These are phyloP conservation scores for Acanthoscelides obtectus DNA, from an alignment of 2,888 invertebrate genomes.

Conservation along the genomic window DNA sequence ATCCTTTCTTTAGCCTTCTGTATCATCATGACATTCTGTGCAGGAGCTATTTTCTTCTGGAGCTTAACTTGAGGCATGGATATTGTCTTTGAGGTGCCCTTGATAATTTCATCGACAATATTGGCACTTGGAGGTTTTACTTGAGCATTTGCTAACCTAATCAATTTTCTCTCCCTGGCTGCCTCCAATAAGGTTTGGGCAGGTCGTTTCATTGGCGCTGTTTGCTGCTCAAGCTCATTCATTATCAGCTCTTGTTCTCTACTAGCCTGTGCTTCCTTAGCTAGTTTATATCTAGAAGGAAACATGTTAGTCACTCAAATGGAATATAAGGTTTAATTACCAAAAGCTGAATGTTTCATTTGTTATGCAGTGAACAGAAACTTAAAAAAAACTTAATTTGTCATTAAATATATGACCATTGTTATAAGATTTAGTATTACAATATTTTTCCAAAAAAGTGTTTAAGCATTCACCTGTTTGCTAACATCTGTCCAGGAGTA, in stretches of 20 bases:
- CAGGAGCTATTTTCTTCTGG: slow-evolving; percentile 61
- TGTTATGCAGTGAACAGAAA: too few species aligned
- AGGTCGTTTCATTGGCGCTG: slow-evolving; percentile 24
- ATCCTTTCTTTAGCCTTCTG: slow-evolving; percentile 59
- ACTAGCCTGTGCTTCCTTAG: slow-evolving; percentile 37
- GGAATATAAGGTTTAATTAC: too few species aligned
- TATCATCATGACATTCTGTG: slow-evolving; percentile 69
- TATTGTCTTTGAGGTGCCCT: slow-evolving; percentile 21
- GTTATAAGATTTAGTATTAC: too few species aligned
- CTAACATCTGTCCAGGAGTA: slow-evolving; percentile 51
- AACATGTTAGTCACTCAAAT: too few species aligned
- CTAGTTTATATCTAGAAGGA: slow-evolving; percentile 42
- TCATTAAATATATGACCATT: too few species aligned
- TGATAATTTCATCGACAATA: slow-evolving; percentile 36
- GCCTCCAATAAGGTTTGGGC: slow-evolving; percentile 30
- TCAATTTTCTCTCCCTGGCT: slow-evolving; percentile 28
- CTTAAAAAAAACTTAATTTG: too few species aligned
- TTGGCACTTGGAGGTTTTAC: slow-evolving; percentile 8
- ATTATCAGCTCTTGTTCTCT: slow-evolving; percentile 43
- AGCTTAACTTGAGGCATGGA: slow-evolving; percentile 16
- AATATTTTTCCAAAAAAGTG: too few species aligned
- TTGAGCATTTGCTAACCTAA: slow-evolving; percentile 8
- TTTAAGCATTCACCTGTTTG: slow-evolving; percentile 43
- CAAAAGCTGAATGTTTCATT: too few species aligned
- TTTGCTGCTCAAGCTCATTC: slow-evolving; percentile 38